Evolutionary conservation across 2,113 vertebrate species (phyloP).

Genomic region (Oplegnathus fasciatus): DNA sequence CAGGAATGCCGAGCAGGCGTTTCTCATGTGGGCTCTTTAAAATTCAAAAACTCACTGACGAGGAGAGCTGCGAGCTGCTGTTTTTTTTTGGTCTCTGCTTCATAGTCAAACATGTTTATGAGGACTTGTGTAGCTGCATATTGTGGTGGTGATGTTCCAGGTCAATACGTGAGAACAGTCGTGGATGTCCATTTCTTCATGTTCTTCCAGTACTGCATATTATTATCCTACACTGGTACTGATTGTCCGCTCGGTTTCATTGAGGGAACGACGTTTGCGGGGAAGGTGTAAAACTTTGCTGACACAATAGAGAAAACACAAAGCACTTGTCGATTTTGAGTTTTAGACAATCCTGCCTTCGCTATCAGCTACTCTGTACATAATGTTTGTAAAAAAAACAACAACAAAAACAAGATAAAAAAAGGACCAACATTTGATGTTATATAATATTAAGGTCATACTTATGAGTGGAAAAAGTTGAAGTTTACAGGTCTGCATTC

Average conservation of each 20-base stretch:
- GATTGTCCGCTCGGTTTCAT: conserved; percentile 18
- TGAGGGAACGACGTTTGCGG: conserved; percentile 18
- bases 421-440: conserved; percentile 70
- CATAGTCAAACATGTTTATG: conserved; percentile 13
- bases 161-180: conserved; percentile 24
- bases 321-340: conserved; percentile 77
- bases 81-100: conserved; percentile 15
- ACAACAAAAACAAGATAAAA: conserved; percentile 19
- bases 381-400: conserved; percentile 70
- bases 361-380: conserved; percentile 77
- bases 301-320: conserved; percentile 66
- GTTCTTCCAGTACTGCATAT: conserved; percentile 55
- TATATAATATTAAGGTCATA: conserved; percentile 70
- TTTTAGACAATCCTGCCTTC: conserved; percentile 84
- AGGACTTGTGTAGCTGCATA: conserved; percentile 39
- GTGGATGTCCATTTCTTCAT: conserved; percentile 40
- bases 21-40: not conserved
- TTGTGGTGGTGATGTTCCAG: conserved; percentile 32
- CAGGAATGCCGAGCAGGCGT: not conserved
- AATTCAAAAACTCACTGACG: not conserved
- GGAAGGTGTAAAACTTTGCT: conserved; percentile 26
- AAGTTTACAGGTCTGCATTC: conserved; percentile 73
- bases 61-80: not conserved
- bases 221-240: conserved; percentile 34
- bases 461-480: conserved; percentile 60